These are phyloP conservation scores for Ormyrus labotus DNA, from an alignment of 2,888 invertebrate genomes.

Conservation along the genomic window DNA sequence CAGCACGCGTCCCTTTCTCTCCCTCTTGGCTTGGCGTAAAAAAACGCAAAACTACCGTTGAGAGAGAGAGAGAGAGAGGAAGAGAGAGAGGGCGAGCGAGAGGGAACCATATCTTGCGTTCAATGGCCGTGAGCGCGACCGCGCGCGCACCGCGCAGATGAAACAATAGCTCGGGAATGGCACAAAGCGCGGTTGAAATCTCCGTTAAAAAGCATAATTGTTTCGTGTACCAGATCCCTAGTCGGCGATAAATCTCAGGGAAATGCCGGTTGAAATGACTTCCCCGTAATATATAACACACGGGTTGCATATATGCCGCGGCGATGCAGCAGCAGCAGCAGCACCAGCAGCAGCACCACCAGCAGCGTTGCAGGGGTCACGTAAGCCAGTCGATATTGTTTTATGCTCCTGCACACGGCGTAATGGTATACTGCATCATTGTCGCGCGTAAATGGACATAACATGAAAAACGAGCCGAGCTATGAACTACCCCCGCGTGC, in stretches of 20 bases:
- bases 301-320: slow-evolving; percentile 13
- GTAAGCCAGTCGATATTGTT: slow-evolving; percentile 57
- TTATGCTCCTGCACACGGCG: slow-evolving; percentile 51
- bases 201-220: slow-evolving; percentile 57
- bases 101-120: neutral
- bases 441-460: slow-evolving; percentile 51
- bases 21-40: neutral
- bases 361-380: slow-evolving; percentile 40
- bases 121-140: neutral
- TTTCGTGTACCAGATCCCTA: slow-evolving; percentile 55
- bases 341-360: slow-evolving; percentile 6
- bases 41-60: neutral
- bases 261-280: slow-evolving; percentile 48
- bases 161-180: slow-evolving; percentile 24
- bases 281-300: slow-evolving; percentile 47
- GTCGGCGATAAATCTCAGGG: slow-evolving; percentile 50
- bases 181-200: slow-evolving; percentile 46
- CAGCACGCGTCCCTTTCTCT: no score
- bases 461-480: slow-evolving; percentile 50
- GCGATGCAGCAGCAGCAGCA: slow-evolving; percentile 19
- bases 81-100: no score
- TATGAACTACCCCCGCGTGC: slow-evolving; percentile 21
- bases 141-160: neutral
- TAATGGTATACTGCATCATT: slow-evolving; percentile 55
- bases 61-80: no score